Percentiles rank a stretch among this genome's conserved stretches.
Conservation (phyloP, 2,888 invertebrate genomes). For the Leuctra nigra region DNA sequence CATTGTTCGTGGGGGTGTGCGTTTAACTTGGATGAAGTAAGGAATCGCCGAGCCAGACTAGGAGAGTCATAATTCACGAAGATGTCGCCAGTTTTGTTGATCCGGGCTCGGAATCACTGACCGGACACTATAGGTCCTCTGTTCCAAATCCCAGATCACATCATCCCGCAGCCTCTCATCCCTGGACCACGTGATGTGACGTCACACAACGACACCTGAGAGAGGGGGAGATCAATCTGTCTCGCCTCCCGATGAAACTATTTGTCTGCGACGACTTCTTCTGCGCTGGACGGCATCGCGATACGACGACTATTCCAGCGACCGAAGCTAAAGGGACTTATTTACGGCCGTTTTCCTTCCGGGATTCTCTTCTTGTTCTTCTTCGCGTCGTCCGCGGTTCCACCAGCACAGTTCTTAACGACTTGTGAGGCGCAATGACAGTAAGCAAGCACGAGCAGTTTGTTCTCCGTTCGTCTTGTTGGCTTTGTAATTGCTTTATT, state of each 20-base stretch:
- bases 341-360: conserved; percentile 29
- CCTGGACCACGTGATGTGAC: no score
- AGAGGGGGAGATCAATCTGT: no score
- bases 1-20: conserved; percentile 18
- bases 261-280: no score
- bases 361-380: conserved; percentile 19
- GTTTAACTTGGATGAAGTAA: conserved; percentile 9
- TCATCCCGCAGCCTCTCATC: no score
- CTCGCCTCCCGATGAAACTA: no score
- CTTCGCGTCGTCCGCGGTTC: background rate
- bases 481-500: conserved; percentile 30
- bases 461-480: conserved; percentile 25
- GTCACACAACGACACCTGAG: no score
- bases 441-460: conserved; percentile 18
- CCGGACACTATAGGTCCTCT: background rate
- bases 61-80: conserved; percentile 19
- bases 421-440: conserved; percentile 23
- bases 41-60: conserved; percentile 21
- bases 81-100: conserved; percentile 22
- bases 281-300: background rate
- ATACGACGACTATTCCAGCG: conserved; percentile 12
- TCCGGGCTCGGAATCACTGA: conserved; percentile 2
- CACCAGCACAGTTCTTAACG: conserved; percentile 19
- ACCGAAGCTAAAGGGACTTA: conserved; percentile 21
- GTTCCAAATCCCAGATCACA: no score